These are phyloP conservation scores for Neomonachus schauinslandi DNA, from an alignment of 2,113 vertebrate species.

Conservation along the genomic window DNA sequence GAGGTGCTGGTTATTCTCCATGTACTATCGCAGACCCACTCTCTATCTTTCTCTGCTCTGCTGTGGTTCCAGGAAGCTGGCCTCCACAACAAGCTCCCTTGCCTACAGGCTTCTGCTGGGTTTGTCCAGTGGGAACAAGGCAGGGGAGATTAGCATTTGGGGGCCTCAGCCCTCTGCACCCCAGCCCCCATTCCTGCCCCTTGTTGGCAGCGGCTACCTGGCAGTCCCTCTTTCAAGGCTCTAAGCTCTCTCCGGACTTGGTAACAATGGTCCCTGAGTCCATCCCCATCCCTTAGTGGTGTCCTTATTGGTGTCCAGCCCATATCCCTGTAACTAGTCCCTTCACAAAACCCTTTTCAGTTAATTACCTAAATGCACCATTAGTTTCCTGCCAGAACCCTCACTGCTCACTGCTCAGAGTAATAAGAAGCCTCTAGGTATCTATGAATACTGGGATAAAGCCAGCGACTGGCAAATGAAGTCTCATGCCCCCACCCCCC, in stretches of 20 bases:
- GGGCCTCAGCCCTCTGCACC: background rate
- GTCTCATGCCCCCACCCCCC: too few species aligned
- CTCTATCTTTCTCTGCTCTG: background rate
- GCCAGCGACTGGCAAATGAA: background rate
- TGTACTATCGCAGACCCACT: background rate
- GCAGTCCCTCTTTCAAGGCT: background rate
- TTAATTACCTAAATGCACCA: background rate
- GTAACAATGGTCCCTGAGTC: background rate
- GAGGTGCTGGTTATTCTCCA: background rate
- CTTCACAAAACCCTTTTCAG: background rate
- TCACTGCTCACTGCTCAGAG: background rate
- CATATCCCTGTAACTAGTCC: background rate
- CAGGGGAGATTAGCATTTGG: background rate
- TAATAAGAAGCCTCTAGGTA: background rate
- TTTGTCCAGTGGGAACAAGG: background rate
- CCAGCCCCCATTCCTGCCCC: background rate
- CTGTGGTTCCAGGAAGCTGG: background rate
- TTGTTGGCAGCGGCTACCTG: background rate
- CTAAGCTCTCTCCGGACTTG: background rate
- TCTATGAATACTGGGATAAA: background rate
- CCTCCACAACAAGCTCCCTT: background rate
- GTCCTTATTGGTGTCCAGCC: background rate
- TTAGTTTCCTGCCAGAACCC: background rate
- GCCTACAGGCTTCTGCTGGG: background rate
- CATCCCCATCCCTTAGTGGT: background rate